Base-by-base conservation (phyloP, 2,113 vertebrate genomes). In the Lontra canadensis region DNA sequence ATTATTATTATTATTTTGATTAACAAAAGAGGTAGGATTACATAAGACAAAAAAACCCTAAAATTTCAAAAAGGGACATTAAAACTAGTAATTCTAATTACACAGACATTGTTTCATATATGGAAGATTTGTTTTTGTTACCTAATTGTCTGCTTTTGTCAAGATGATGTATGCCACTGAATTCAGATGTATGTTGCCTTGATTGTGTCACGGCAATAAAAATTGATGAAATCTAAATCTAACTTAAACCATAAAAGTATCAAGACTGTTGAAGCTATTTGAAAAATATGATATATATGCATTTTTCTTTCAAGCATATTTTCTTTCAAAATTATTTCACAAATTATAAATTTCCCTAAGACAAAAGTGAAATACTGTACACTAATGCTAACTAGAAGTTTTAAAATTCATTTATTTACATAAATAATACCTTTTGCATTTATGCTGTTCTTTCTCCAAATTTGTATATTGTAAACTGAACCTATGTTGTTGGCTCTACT, bases 1-100 rank as follows among this genome's bases (percentile, higher is more conserved):
- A 97, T 98, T 98, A 97, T 96, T 97, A 97, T 76, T 97, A 63
- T 88, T 97, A 67, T 39, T 97, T 82, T 92, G 97, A 85, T 96
- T 88, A 96, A 97, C 69, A 52, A 94, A 95, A 85, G n/a, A 93
- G 94, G 96, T 96, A 98, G 97, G 97, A 49, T 88, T 97, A 97
- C 55, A 47, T 97, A 88, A 98, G 92, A 90, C 14, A 93, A 97
- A 88, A 79, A 96, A 92, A 59, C 6, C 6, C 6, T 71, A 88
- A 98, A 96, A 81, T 92, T 96, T 47, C 25, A 71, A 91, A 96
- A 96, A 20, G 42, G n/a, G 21, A 95, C 78, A 90, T 96, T 94
- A 94, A 94, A 97, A 89, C 15, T 29, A 59, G 1, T 93, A 1
- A 94, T 67, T 97, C 47, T 39, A 42, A 34, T 86, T 94, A 94